phyloP scores from a whole-genome alignment of 2,113 vertebrate genomes.

The Corythaixoides concolor region DNA sequence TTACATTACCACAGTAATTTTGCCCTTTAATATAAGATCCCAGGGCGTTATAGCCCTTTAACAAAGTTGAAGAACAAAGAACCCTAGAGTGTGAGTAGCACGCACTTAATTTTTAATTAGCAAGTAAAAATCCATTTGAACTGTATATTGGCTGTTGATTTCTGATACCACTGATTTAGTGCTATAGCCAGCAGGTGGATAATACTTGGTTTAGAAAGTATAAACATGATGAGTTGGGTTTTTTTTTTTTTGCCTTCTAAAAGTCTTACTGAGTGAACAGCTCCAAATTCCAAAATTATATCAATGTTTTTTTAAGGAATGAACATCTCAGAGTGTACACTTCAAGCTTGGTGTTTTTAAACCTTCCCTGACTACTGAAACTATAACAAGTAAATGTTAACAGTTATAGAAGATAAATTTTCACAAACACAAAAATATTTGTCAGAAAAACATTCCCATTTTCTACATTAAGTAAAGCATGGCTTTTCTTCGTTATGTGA shows the following conservation, averaged over 20 bases:
- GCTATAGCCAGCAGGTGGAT: background rate
- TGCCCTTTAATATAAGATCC: background rate
- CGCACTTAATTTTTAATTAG: background rate
- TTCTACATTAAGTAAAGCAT: background rate
- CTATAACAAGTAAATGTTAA: background rate
- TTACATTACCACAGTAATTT: background rate
- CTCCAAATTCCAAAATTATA: background rate
- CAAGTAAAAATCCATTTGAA: background rate
- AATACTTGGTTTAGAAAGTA: background rate
- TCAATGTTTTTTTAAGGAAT: background rate
- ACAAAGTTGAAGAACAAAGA: background rate
- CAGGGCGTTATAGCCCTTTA: background rate
- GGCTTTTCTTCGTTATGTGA: background rate
- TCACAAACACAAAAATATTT: background rate
- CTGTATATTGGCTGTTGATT: background rate
- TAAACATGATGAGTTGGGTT: accelerated
- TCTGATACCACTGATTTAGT: background rate
- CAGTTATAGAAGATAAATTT: background rate
- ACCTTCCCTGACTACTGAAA: background rate
- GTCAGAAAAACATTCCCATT: background rate
- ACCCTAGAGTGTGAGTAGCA: background rate
- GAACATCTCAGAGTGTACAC: background rate
- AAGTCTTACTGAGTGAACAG: background rate
- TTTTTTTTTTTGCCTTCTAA: background rate
- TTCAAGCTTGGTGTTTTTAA: background rate